These are phyloP conservation scores for Stenchaetothrips biformis DNA, from an alignment of 2,888 invertebrate genomes.

Conservation along the genomic window DNA sequence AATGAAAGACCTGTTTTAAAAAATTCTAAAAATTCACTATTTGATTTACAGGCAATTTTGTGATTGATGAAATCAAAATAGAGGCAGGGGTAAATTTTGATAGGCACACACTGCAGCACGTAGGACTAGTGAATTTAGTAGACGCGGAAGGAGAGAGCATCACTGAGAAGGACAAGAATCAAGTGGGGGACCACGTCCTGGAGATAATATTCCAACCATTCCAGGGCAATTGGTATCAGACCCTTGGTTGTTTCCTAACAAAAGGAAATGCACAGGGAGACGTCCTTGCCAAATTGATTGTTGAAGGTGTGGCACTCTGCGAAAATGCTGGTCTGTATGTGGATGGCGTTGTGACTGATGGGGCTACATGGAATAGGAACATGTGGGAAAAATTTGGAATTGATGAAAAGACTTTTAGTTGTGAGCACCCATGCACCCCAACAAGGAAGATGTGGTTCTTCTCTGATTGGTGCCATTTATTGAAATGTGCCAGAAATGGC, in stretches of 20 bases:
- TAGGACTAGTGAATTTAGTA: conserved; percentile 6
- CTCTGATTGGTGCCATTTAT: conserved; percentile 28
- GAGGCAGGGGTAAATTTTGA: too few species aligned
- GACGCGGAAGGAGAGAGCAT: conserved; percentile 31
- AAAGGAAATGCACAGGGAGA: conserved; percentile 1
- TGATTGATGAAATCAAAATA: too few species aligned
- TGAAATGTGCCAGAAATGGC: conserved; percentile 12
- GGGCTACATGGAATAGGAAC: conserved; percentile 27
- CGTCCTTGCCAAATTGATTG: conserved; percentile 26
- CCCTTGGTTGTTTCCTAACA: conserved; percentile 28
- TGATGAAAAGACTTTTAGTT: not conserved
- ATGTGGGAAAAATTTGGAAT: conserved; percentile 31
- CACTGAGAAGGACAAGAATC: conserved; percentile 29
- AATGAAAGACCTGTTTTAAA: too few species aligned
- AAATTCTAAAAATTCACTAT: not conserved
- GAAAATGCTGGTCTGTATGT: conserved; percentile 27
- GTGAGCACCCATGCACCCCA: conserved; percentile 16
- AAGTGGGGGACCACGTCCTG: conserved; percentile 30
- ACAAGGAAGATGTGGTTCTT: conserved; percentile 4
- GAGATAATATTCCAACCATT: conserved; percentile 29
- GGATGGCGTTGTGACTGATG: conserved; percentile 29
- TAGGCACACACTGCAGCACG: too few species aligned
- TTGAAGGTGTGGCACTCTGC: conserved; percentile 25
- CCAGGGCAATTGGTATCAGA: conserved; percentile 30
- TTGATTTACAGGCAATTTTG: too few species aligned